phyloP scores from a whole-genome alignment of 2,888 invertebrate species.

The Leptopilina syphax region DNA sequence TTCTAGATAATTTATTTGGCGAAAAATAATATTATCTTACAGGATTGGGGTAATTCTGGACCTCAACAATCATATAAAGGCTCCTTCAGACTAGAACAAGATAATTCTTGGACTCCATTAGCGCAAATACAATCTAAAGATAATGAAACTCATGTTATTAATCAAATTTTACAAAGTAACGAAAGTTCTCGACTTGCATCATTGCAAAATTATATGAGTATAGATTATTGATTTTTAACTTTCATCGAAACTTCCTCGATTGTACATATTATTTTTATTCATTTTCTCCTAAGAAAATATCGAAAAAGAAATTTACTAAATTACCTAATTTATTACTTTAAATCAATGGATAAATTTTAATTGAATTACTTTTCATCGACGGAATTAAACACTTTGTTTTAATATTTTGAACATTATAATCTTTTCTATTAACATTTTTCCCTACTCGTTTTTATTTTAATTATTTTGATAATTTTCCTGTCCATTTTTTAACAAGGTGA shows the following conservation, averaged over 20 bases:
- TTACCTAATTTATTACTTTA: too few relatives aligned
- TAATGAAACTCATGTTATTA: slow-evolving; percentile 61
- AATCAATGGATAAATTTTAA: too few relatives aligned
- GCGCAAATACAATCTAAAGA: slow-evolving; percentile 76
- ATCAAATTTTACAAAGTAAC: slow-evolving; percentile 57
- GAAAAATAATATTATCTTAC: slow-evolving; percentile 52
- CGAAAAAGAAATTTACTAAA: too few relatives aligned
- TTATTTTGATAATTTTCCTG: neutral
- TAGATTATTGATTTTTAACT: slow-evolving; percentile 44
- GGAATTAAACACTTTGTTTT: neutral
- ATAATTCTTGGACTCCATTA: slow-evolving; percentile 84
- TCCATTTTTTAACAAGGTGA: neutral
- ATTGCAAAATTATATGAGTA: slow-evolving; percentile 53
- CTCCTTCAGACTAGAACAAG: slow-evolving; percentile 83
- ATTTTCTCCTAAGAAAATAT: too few relatives aligned
- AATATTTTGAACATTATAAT: neutral
- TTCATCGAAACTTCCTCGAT: neutral
- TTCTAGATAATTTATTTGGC: slow-evolving; percentile 66
- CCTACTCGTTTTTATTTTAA: neutral
- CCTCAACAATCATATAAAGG: slow-evolving; percentile 82
- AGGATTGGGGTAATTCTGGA: slow-evolving; percentile 84
- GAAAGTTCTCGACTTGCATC: slow-evolving; percentile 50
- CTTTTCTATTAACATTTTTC: neutral
- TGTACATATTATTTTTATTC: too few relatives aligned
- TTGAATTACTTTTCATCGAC: too few relatives aligned